Evolutionary conservation across 1,140 invertebrate species (phyloP).

Genomic region (Ostrea denselamellosa): DNA sequence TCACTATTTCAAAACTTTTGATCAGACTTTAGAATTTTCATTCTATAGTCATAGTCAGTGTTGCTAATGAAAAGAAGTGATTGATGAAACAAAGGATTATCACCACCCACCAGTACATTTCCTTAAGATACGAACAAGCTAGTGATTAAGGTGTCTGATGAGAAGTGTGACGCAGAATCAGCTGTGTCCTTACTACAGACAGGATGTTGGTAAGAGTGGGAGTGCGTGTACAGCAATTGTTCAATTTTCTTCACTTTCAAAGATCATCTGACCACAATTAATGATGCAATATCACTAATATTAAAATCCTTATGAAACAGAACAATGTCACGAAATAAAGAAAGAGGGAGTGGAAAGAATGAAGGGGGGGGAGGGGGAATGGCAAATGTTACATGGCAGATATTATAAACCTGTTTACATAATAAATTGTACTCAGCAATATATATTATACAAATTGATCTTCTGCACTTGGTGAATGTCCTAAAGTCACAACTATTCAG

Average conservation of each 20-base stretch:
- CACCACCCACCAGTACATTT: too few species aligned
- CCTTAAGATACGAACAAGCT: neutral
- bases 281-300: neutral
- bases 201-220: conserved; percentile 3
- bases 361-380: neutral
- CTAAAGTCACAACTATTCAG: too few species aligned
- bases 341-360: neutral
- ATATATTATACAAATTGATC: too few species aligned
- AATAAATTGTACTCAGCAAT: neutral
- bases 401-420: neutral
- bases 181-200: neutral
- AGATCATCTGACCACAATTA: neutral
- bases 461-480: too few species aligned
- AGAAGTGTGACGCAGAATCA: neutral
- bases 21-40: too few species aligned
- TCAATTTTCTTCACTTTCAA: neutral
- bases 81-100: too few species aligned
- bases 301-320: neutral
- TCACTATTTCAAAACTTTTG: too few species aligned
- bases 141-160: conserved; percentile 2
- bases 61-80: too few species aligned
- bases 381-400: neutral
- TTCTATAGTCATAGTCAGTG: too few species aligned
- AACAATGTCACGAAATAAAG: neutral
- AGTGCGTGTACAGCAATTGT: neutral